phyloP scores from a whole-genome alignment of 2,888 invertebrate genomes.

The Ichneumon xanthorius region DNA sequence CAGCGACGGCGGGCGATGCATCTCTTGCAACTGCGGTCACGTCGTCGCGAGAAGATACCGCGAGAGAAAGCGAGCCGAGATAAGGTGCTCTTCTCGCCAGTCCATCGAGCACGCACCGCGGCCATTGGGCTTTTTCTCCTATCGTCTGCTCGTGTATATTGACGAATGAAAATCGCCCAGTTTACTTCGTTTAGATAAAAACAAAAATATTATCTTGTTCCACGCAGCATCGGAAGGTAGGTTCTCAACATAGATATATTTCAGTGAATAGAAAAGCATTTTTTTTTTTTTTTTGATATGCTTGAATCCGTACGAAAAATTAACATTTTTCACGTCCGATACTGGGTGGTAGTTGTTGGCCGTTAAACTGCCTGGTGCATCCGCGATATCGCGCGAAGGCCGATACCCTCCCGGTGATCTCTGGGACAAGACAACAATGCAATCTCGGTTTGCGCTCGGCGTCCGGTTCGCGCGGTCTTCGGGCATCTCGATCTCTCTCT shows the following conservation, averaged over 20 bases:
- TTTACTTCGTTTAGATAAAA: not conserved
- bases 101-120: slow-evolving; percentile 23
- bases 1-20: slow-evolving; percentile 64
- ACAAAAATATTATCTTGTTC: not conserved
- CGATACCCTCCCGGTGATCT: slow-evolving; percentile 84
- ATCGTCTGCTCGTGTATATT: slow-evolving; percentile 2
- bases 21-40: slow-evolving; percentile 68
- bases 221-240: not conserved
- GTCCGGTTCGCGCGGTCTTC: slow-evolving; percentile 74
- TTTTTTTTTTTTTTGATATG: not conserved
- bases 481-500: slow-evolving; percentile 42
- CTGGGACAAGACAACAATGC: slow-evolving; percentile 84
- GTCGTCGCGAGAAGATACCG: slow-evolving; percentile 49
- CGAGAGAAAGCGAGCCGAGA: slow-evolving; percentile 38
- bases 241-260: not conserved
- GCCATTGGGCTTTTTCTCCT: slow-evolving; percentile 17
- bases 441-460: slow-evolving; percentile 78
- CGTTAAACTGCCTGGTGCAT: slow-evolving; percentile 59
- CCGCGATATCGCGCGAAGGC: slow-evolving; percentile 81
- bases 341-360: slow-evolving; percentile 27
- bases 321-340: not conserved
- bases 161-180: slow-evolving; percentile 2
- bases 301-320: not conserved
- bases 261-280: not conserved
- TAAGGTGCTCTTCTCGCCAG: slow-evolving; percentile 18